These are phyloP conservation scores for Corvus hawaiiensis DNA, from an alignment of 2,113 vertebrate genomes.

Conservation along the genomic window DNA sequence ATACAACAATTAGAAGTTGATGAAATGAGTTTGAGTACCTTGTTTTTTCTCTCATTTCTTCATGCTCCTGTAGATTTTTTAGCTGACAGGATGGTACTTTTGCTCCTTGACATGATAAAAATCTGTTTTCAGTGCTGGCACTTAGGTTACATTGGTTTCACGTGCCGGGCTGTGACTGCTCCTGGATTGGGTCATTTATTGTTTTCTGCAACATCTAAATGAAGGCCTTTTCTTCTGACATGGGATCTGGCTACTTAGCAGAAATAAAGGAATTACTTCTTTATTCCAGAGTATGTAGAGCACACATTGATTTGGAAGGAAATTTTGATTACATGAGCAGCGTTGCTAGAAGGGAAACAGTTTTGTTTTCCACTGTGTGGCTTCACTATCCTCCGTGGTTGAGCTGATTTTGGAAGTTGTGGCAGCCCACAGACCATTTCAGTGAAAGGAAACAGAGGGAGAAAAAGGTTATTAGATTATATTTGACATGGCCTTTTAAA, in stretches of 20 bases:
- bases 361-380: neutral
- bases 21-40: neutral
- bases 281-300: neutral
- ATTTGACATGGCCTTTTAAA: neutral
- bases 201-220: neutral
- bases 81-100: neutral
- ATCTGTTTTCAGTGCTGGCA: neutral
- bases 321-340: neutral
- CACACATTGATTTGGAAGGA: neutral
- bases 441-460: neutral
- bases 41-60: conserved; percentile 20
- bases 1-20: conserved; percentile 4
- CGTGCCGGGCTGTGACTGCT: neutral
- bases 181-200: neutral
- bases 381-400: neutral
- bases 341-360: neutral
- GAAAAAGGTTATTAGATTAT: neutral
- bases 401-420: neutral
- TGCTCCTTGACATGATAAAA: neutral
- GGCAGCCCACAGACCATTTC: neutral
- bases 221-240: neutral
- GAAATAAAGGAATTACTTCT: neutral
- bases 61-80: neutral
- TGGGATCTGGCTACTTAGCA: neutral
- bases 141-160: neutral